Percentiles rank a stretch among this genome's conserved stretches.
These are phyloP conservation scores for Virgularia gustaviana DNA, from an alignment of 92 coral and sea anemone genomes.

Conservation along the genomic window DNA sequence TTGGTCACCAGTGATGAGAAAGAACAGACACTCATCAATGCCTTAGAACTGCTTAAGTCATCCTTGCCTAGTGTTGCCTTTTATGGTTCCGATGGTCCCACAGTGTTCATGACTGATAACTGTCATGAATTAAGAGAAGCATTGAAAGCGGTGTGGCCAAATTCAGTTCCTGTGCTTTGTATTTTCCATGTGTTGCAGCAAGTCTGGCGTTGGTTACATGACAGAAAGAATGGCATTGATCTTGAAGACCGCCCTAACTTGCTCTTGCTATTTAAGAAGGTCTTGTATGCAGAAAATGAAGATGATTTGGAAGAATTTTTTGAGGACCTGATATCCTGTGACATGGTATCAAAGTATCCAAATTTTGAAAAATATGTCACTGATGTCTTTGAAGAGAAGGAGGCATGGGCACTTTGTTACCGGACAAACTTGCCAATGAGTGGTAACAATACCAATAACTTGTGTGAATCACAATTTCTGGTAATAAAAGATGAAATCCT, in stretches of 20 bases:
- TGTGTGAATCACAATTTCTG: slow-evolving; percentile 6
- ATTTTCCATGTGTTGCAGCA: slow-evolving; percentile 27
- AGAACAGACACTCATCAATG: slow-evolving; percentile 12
- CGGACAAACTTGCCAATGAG: background rate
- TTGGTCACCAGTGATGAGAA: slow-evolving; percentile 18
- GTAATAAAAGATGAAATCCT: slow-evolving; percentile 2
- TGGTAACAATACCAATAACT: slow-evolving; percentile 8
- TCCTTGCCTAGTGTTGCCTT: background rate
- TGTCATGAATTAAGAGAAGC: slow-evolving; percentile 20
- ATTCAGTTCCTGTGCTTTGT: slow-evolving; percentile 1
- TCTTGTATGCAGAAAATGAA: slow-evolving; percentile 8
- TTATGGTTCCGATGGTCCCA: slow-evolving; percentile 7
- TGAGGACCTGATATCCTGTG: slow-evolving; percentile 8
- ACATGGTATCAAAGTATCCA: slow-evolving; percentile 3
- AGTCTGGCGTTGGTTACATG: slow-evolving; percentile 24
- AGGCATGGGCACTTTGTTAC: slow-evolving; percentile 13
- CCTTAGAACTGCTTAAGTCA: slow-evolving; percentile 6
- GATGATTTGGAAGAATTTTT: background rate
- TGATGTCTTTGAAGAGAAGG: slow-evolving; percentile 7
- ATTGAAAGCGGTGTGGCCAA: slow-evolving; percentile 8
- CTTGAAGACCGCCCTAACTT: slow-evolving; percentile 10
- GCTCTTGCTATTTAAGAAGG: slow-evolving; percentile 5
- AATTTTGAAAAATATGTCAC: slow-evolving; percentile 5
- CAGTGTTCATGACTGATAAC: slow-evolving; percentile 20
- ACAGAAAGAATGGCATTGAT: background rate